phyloP scores from a whole-genome alignment of 2,113 vertebrate species.

The Hydrochoerus hydrochaeris region DNA sequence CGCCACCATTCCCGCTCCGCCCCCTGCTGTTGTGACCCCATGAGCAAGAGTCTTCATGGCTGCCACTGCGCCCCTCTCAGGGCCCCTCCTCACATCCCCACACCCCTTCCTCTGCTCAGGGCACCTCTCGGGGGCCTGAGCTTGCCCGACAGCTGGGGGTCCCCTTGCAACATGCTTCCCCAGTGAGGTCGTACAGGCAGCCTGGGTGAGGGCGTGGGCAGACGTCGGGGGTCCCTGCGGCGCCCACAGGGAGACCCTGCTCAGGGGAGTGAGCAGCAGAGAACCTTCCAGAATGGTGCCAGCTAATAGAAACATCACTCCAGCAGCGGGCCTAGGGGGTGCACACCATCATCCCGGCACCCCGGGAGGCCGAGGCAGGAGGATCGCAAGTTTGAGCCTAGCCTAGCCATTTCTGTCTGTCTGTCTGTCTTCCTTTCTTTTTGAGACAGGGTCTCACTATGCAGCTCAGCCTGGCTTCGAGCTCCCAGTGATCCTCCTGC shows the following conservation, averaged over 20 bases:
- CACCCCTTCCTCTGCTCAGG: background rate
- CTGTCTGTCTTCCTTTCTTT: too few relatives aligned
- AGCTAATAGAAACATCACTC: background rate
- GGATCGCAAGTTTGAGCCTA: background rate
- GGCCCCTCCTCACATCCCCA: background rate
- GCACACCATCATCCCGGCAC: background rate
- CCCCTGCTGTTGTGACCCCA: background rate
- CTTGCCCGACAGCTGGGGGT: background rate
- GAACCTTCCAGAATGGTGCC: background rate
- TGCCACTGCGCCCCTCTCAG: background rate
- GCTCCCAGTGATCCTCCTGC: background rate
- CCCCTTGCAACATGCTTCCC: background rate
- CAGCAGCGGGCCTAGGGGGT: background rate
- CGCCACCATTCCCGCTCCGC: background rate
- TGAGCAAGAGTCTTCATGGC: background rate
- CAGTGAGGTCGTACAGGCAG: background rate
- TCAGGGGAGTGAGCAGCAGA: background rate
- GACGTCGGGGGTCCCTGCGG: background rate
- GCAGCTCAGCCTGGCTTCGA: background rate
- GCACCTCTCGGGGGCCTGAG: background rate
- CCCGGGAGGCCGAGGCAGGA: background rate
- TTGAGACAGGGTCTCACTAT: too few relatives aligned
- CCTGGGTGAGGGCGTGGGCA: background rate
- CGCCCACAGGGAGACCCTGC: background rate
- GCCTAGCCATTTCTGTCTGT: too few relatives aligned